Base-by-base conservation (phyloP, 2,113 vertebrate genomes). In the Istiophorus platypterus region DNA sequence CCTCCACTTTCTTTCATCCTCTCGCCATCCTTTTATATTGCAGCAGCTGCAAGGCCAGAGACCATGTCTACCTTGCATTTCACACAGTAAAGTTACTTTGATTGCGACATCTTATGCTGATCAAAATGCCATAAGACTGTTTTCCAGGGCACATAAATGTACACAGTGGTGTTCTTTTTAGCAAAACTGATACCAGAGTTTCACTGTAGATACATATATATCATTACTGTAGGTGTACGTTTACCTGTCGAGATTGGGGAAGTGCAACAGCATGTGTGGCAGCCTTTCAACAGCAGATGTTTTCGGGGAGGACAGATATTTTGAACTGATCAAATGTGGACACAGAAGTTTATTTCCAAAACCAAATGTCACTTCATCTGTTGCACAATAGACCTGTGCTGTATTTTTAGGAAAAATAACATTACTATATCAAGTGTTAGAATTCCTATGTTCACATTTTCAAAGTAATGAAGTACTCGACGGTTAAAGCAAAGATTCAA, bases 41-140 rank as follows among this genome's bases (percentile, higher is more conserved):
- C 37, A 64, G 74, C 89, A 82, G 86, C 78, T 88, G 78, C 84
- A 73, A 85, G 88, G 90, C 84, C 80, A 71, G 20, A 68, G 65
- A 79, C 56, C 72, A 79, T 34, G 80, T 78, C 72, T 73, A 68
- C 76, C 70, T 78, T 69, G 59, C 78, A 79, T 85, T 85, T 61
- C 73, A 82, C 37, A 80, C 26, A 64, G 62, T 4, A 1, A 89
- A 79, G 76, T 67, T 75, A 72, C 85, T 90, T 84, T 65, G 78
- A 85, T 78, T 84, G 51, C 41, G 31, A 70, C 63, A 70, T 84
- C 78, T 84, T 58, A 76, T 75, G 24, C 72, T 5, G 47, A 83
- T 73, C 73, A 85, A 49, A 83, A 76, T 2, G 0, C 56, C 54
- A 58, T 27, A 73, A 56, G 37, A 57, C 17, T 45, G 15, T 62